A percentile compares a stretch with the other conserved stretches of the same genome.
Evolutionary conservation across 2,797 vertebrate species (phyloP).

Genomic region (Parotocinclus haroldoi): DNA sequence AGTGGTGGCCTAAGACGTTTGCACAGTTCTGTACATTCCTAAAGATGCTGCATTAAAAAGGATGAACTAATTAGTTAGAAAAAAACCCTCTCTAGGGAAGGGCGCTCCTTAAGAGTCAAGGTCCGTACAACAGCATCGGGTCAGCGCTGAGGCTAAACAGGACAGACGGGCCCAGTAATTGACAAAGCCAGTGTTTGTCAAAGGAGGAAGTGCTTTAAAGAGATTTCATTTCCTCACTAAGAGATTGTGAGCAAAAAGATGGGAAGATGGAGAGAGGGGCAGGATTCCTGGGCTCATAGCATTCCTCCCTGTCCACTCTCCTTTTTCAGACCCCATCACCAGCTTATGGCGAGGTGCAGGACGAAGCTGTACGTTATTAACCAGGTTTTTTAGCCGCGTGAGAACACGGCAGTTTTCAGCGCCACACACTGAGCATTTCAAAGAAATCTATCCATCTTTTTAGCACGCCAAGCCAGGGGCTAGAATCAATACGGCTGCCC

Average conservation of each 20-base stretch:
- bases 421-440: slow-evolving; percentile 71
- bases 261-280: slow-evolving; percentile 60
- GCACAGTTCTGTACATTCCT: too few species aligned
- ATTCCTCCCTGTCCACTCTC: slow-evolving; percentile 59
- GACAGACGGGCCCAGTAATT: slow-evolving; percentile 39
- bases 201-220: slow-evolving; percentile 37
- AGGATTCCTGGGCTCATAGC: slow-evolving; percentile 53
- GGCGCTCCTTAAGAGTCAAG: neutral
- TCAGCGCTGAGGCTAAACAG: slow-evolving; percentile 27
- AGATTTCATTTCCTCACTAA: slow-evolving; percentile 43
- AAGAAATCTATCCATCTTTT: slow-evolving; percentile 79
- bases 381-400: slow-evolving; percentile 66
- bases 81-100: slow-evolving; percentile 1
- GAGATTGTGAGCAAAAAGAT: slow-evolving; percentile 38
- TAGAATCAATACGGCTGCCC: slow-evolving; percentile 73
- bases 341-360: slow-evolving; percentile 61
- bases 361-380: slow-evolving; percentile 66
- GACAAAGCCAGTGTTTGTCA: slow-evolving; percentile 40
- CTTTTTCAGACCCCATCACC: slow-evolving; percentile 56
- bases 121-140: slow-evolving; percentile 1
- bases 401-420: slow-evolving; percentile 70
- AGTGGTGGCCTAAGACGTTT: too few species aligned
- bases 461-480: slow-evolving; percentile 70
- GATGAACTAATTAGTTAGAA: slow-evolving; percentile 15
- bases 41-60: neutral